Conservation (phyloP, 2,113 vertebrate species). For the Sciurus niger region DNA sequence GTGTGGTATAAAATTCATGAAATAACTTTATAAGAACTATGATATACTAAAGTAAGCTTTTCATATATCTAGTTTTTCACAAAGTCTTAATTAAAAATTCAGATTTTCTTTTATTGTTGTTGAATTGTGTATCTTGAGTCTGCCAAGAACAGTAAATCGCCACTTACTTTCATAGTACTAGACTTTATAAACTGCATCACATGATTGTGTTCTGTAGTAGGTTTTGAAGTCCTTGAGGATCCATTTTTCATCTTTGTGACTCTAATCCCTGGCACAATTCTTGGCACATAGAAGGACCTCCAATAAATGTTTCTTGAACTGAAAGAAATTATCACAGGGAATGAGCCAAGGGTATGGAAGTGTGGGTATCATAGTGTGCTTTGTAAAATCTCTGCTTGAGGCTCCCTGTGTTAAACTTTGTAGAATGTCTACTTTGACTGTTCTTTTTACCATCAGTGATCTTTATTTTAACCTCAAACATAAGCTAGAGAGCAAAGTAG, state of each 20-base stretch:
- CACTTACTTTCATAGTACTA: background rate
- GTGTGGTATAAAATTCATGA: background rate
- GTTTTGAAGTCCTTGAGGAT: background rate
- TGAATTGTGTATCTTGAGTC: background rate
- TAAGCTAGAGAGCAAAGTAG: background rate
- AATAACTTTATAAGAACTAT: background rate
- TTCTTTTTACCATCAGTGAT: background rate
- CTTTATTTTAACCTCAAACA: background rate
- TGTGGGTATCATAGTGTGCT: background rate
- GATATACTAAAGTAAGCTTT: conserved; percentile 9
- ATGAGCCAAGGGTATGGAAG: background rate
- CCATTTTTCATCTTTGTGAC: background rate
- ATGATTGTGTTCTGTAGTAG: background rate
- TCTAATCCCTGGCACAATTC: background rate
- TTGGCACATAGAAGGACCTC: background rate
- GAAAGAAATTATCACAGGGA: conserved; percentile 33
- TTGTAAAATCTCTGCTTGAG: background rate
- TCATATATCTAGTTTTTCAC: conserved; percentile 1
- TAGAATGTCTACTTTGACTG: background rate
- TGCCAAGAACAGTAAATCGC: background rate
- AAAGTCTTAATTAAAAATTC: background rate
- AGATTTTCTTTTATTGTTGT: background rate
- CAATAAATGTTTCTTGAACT: background rate
- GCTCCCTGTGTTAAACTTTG: background rate
- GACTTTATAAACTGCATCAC: background rate